These are phyloP conservation scores for Phymastichus coffea DNA, from an alignment of 1,140 invertebrate genomes.

Conservation along the genomic window DNA sequence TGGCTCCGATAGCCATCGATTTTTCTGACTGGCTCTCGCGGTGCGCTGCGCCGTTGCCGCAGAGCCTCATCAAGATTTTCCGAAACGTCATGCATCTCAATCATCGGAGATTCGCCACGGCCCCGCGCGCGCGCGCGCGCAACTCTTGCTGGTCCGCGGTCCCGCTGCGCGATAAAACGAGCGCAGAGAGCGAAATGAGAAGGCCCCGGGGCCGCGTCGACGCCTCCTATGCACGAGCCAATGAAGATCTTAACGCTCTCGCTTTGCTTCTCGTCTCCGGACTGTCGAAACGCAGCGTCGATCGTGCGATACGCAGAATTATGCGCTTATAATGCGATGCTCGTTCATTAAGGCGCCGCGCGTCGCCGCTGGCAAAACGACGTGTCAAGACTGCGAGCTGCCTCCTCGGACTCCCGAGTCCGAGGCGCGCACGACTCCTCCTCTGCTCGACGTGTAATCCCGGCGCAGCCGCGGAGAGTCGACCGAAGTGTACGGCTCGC, in stretches of 20 bases:
- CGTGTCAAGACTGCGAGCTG: neutral
- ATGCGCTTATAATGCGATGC: constrained; percentile 27
- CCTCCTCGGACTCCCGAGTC: too few species aligned
- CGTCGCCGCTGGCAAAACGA: neutral
- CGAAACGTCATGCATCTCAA: constrained; percentile 32
- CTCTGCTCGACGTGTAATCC: too few species aligned
- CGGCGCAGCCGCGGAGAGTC: too few species aligned
- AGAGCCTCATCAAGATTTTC: constrained; percentile 28
- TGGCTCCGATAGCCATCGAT: constrained; percentile 10
- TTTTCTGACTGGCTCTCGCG: neutral
- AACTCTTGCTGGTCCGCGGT: neutral
- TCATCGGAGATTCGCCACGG: constrained; percentile 25
- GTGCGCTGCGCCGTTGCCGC: neutral
- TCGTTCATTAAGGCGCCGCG: constrained; percentile 21
- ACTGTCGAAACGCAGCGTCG: neutral
- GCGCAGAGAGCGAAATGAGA: neutral
- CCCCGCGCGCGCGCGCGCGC: neutral
- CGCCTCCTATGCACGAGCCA: neutral
- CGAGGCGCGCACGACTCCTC: too few species aligned
- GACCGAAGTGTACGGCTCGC: too few species aligned
- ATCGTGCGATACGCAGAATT: constrained; percentile 6
- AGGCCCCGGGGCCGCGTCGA: neutral
- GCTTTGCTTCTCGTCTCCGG: neutral
- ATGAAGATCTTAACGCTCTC: neutral
- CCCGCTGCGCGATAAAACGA: neutral